Evolutionary conservation across 2,888 invertebrate genomes (phyloP), one percentile per base, ranked within the genome.

Genomic region (Pachliopta kotzebuea): DNA sequence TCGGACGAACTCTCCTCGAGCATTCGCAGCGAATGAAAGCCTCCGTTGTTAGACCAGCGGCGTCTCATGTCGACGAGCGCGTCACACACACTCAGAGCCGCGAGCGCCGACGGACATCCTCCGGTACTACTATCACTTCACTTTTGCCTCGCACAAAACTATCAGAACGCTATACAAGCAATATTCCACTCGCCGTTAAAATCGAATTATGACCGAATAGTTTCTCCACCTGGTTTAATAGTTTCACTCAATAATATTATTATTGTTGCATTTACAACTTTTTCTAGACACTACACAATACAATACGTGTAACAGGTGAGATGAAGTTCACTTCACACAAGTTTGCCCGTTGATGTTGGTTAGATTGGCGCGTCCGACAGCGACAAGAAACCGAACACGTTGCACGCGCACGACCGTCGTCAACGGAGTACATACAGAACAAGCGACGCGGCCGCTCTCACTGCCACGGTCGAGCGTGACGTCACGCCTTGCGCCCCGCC

Each of bases 11-110:
- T 94, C 88, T 95, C 95, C 79, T 95, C 94, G 75, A 95, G 93
- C 86, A 94, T 93, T 74, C 93, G 92, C 86, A 93, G 84, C 83
- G 94, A 88, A 78, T 90, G 92, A 84, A 95, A 94, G 81, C 94
- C 94, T 85, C 95, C 94, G 89, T 95, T 94, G 89, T 95, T 95
- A 71, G 95, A 94, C 95, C 95, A 95, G 90, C 95, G 94, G 85
- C 95, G 94, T 93, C 94, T 95, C 95, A 95, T 95, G 90, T 92
- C 90, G 83, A 83, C 80, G 84, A 85, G 84, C 84, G 87, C 79
- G 81, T 90, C 88, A 88, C 74, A 85, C 88, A 85, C 86, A 81
- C 87, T 82, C 76, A 73, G 72, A 78, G 80, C 80, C 83, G 79
- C 80, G 71, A 79, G 70, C 76, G 77, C 80, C 82, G 88, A 85